Evolutionary conservation across 1,140 invertebrate species (phyloP).

Genomic region (Megalopta genalis): DNA sequence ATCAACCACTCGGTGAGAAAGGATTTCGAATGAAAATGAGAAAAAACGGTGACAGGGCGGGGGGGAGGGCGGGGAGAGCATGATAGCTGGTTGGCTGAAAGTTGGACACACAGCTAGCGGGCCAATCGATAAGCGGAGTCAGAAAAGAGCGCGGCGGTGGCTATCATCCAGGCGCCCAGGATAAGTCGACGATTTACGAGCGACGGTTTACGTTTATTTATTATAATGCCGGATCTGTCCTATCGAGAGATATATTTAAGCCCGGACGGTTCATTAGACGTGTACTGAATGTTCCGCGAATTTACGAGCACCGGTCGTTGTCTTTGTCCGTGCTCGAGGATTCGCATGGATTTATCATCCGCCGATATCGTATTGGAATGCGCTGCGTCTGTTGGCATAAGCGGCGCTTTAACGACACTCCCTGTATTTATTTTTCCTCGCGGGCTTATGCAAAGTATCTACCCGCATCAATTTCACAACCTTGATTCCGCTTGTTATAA

Average conservation of each 20-base stretch:
- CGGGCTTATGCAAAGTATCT: no score
- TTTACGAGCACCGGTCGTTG: slow-evolving; percentile 18
- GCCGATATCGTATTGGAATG: background rate
- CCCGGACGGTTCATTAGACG: slow-evolving; percentile 9
- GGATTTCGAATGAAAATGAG: background rate
- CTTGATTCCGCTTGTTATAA: no score
- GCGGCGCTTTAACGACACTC: no score
- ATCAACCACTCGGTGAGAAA: background rate
- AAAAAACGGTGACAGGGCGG: background rate
- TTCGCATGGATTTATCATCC: slow-evolving; percentile 3
- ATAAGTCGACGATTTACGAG: slow-evolving; percentile 33
- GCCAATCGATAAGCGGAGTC: slow-evolving; percentile 40
- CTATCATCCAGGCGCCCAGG: slow-evolving; percentile 35
- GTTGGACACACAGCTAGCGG: background rate
- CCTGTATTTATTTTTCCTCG: no score
- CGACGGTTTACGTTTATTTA: slow-evolving; percentile 2
- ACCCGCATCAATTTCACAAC: no score
- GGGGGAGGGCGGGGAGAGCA: background rate
- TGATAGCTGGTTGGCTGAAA: slow-evolving; percentile 11
- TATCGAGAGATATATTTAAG: background rate
- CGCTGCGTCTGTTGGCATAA: background rate
- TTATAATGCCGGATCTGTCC: background rate
- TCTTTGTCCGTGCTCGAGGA: background rate
- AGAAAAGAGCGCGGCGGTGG: slow-evolving; percentile 3
- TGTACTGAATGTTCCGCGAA: background rate